These are phyloP conservation scores for Probaryconus sp. DNA, from an alignment of 1,140 invertebrate genomes.

Conservation along the genomic window DNA sequence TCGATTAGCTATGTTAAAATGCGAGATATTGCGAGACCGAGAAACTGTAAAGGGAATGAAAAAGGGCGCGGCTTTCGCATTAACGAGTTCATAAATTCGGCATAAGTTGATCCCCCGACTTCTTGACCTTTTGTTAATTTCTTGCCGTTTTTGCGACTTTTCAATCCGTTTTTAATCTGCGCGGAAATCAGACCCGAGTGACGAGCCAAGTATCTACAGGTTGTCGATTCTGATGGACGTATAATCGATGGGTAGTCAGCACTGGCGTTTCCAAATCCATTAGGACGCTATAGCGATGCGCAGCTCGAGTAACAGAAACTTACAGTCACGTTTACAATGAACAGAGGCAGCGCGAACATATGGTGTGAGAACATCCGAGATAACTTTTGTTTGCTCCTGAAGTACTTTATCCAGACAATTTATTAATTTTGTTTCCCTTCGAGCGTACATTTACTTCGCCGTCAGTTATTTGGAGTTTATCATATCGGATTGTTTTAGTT, in stretches of 20 bases:
- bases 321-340: constrained; percentile 54
- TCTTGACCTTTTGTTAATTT: constrained; percentile 37
- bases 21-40: too few species aligned
- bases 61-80: not conserved
- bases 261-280: constrained; percentile 53
- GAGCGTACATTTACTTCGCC: constrained; percentile 4
- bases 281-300: constrained; percentile 38
- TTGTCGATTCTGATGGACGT: constrained; percentile 59
- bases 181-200: constrained; percentile 33
- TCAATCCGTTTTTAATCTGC: constrained; percentile 27
- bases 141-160: constrained; percentile 20
- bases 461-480: constrained; percentile 3
- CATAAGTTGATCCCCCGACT: not conserved
- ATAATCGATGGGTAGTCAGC: constrained; percentile 48
- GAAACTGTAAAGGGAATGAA: too few species aligned
- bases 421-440: constrained; percentile 31
- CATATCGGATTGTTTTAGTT: too few species aligned
- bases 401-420: constrained; percentile 18
- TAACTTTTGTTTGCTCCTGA: constrained; percentile 37
- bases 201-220: constrained; percentile 57
- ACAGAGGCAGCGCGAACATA: constrained; percentile 36
- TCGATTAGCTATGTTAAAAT: not conserved
- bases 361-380: constrained; percentile 38
- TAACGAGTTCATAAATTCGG: constrained; percentile 2
- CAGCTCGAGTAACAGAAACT: constrained; percentile 32